Evolutionary conservation across 2,797 vertebrate species (phyloP), one percentile per base, ranked within the genome.

Genomic region (Anas flavirostris): DNA sequence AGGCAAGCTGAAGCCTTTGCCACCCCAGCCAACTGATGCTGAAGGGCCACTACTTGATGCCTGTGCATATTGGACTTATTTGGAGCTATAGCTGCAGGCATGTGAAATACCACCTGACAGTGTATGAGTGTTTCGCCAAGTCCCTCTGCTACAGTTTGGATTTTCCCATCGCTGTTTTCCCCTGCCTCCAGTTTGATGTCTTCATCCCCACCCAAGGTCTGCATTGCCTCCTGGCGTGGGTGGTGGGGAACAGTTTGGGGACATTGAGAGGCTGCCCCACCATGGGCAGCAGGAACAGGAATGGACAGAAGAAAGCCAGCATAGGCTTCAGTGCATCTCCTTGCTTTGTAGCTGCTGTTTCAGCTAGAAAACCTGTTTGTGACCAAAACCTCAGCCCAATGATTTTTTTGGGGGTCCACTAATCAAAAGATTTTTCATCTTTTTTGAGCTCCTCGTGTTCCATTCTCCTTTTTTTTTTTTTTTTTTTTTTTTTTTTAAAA

Each of bases 91-190:
- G 37, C 9, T 72, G 44, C 35, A 76, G 39, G 16, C 53, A 76
- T 18, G 2, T 63, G 43, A 69, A 75, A 48, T 60, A 44, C 8
- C 28, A 17, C 6, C 6, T n/a, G 7, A 9, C 2, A 33, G 35
- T 0, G 2, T n/a, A 8, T 13, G 56, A 33, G 14, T 0, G 0
- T 78, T 92, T 78, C 41, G 22, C 50, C 3, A 3, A 3, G 26
- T 43, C 21, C 17, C 31, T 35, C 28, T 69, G 21, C 19, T 58
- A 28, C 10, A 64, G 53, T 28, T 8, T 68, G 25, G 37, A 46
- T 64, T 89, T 91, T 74, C 56, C 41, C 14, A 5, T 44, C 15
- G 1, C 17, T 82, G 21, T 43, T 89, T 82, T 59, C 16, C 29
- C 3, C 1, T 26, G 16, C n/a, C 41, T 15, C 13, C 6, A 6